A percentile compares a stretch with the other conserved stretches of the same genome.
Conservation (phyloP, 2,797 vertebrate species). For the Aldrovandia affinis region DNA sequence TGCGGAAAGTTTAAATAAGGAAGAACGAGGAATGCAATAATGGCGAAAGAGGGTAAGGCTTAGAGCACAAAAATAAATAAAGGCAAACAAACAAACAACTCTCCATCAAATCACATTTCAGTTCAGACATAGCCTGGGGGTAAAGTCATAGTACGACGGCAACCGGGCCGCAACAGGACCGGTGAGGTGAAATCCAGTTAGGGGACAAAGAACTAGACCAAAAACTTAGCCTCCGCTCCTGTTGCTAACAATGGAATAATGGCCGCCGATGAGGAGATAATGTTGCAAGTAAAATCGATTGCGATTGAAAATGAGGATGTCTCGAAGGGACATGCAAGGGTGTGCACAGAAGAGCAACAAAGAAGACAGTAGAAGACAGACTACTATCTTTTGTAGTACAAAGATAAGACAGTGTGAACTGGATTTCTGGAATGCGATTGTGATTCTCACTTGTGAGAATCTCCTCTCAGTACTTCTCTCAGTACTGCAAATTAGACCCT, state of each 20-base stretch:
- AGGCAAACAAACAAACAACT: neutral
- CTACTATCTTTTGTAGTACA: too few relatives aligned
- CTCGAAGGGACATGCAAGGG: neutral
- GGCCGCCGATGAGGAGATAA: too few relatives aligned
- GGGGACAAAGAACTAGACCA: neutral
- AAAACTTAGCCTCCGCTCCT: neutral
- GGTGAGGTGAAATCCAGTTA: neutral
- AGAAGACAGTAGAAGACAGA: too few relatives aligned
- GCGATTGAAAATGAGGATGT: too few relatives aligned
- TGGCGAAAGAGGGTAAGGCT: neutral
- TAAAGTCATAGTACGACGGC: neutral
- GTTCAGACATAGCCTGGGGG: neutral
- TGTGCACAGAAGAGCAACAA: too few relatives aligned
- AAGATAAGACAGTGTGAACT: too few relatives aligned
- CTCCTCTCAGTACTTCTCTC: neutral
- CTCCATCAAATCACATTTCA: neutral
- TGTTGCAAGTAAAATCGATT: too few relatives aligned
- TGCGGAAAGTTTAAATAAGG: neutral
- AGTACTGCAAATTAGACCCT: neutral
- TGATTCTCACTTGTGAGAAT: too few relatives aligned
- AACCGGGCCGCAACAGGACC: neutral
- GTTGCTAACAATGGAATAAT: neutral
- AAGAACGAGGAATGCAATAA: neutral
- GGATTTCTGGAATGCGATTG: too few relatives aligned
- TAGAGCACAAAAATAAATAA: neutral